phyloP scores from a whole-genome alignment of 2,113 vertebrate genomes.

The Ptychochromis oligacanthus region DNA sequence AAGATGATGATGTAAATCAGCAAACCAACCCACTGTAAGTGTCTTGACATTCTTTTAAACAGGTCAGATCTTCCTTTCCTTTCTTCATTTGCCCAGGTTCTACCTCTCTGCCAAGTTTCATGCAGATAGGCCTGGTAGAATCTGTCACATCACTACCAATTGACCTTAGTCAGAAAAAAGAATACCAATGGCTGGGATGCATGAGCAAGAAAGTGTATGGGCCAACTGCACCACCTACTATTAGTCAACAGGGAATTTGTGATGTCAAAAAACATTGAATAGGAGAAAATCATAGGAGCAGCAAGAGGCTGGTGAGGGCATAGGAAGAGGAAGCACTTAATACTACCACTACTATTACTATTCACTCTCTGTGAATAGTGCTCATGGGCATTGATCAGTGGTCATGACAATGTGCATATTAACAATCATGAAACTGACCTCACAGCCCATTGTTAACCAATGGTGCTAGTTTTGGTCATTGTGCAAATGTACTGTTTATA shows the following conservation, averaged over 20 bases:
- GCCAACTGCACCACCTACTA: neutral
- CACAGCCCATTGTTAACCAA: no score
- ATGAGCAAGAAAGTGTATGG: neutral
- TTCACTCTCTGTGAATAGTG: no score
- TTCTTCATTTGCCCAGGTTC: neutral
- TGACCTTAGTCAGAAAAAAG: neutral
- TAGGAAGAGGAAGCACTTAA: rapidly evolving
- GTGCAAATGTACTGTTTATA: no score
- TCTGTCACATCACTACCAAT: neutral
- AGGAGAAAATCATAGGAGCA: no score
- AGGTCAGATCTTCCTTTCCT: neutral
- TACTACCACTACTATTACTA: no score
- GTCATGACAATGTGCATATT: no score
- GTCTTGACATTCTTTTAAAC: neutral
- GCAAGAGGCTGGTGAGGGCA: no score
- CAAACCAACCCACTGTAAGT: rapidly evolving
- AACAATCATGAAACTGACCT: no score
- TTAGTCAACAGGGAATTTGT: neutral
- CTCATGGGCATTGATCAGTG: no score
- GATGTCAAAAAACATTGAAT: no score
- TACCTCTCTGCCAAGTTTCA: neutral
- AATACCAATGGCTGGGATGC: neutral
- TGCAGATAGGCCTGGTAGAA: neutral
- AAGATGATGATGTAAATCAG: neutral
- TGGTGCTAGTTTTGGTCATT: no score